Evolutionary conservation across 2,888 invertebrate species (phyloP), one percentile per base, ranked within the genome.

Genomic region (Polymixis lichenea): DNA sequence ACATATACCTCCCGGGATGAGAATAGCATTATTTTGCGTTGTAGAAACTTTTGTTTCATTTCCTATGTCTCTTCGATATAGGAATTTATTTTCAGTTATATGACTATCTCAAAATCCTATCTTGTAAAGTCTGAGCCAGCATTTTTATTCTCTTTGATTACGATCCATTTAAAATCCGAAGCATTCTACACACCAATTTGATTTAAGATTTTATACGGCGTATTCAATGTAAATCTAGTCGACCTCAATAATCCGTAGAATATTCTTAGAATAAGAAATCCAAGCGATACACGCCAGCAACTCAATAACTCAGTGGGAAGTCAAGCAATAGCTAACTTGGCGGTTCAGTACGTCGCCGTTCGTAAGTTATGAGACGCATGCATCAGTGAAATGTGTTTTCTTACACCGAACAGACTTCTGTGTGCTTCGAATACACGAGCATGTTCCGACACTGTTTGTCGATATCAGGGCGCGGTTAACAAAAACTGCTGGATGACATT

Each of bases 321-420:
- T 85, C 86, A 75, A 87, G 88, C 85, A 87, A 89, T 89, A 81
- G 89, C 85, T 84, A 84, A 85, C 85, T 85, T 84, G 72, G 80
- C 86, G 81, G 89, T 89, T 87, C 83, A 74, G 75, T 83, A 83
- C 80, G 74, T 82, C 82, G 70, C 74, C 74, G 72, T 80, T 66
- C 61, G 64, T 88, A 90, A 90, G 86, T 89, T 89, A 88, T 87
- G 89, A 88, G 86, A 88, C 87, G 85, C 80, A 82, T 87, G 86
- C 86, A 84, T 86, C 84, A 89, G 85, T 82, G 56, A 78, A 84
- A 85, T 85, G 83, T 85, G 78, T 84, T 88, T 78, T 80, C 80
- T 79, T 79, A 79, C 74, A 73, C 65, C 70, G 72, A 86, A 58
- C 77, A 83, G 73, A 77, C 78, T 77, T 72, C 55, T 75, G 77